Evolutionary conservation across 2,797 vertebrate species (phyloP), one percentile per base, ranked within the genome.

Genomic region (Thunnus albacares): DNA sequence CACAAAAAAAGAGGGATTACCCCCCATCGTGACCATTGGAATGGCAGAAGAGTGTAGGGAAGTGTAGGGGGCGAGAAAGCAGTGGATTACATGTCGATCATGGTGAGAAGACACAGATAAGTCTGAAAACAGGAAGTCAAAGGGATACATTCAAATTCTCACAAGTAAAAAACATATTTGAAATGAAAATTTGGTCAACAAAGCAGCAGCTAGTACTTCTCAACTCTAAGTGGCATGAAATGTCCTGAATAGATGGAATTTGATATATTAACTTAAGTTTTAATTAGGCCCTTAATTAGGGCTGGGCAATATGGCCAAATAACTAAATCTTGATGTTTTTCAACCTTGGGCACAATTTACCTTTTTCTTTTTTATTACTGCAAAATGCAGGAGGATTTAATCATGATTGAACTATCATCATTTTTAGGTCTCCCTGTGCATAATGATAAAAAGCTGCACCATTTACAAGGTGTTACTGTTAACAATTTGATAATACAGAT

Each of bases 1-100:
- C 87, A 84, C 86, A 91, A 82, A 86, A 75, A 87, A 79, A 73
- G 75, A 82, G 59, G 83, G 80, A 91, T 91, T 90, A 90, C 72
- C 81, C 77, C 89, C 80, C 67, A 33, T 69, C 22, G 28, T 73
- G 81, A 82, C 71, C 80, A 69, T 0, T 82, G 83, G 38, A 82
- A 85, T 72, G 65, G 53, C 41, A 18, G 66, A 65, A 49, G 56
- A 79, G 65, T 60, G 45, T 53, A 13, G 58, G 75, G 66, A 63
- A 56, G 73, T 56, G n/a, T 33, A 33, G 35, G 52, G 82, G 75
- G 58, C 38, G 35, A 77, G 61, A 71, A 68, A 77, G 72, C 58
- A 71, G 75, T 65, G 80, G 87, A 92, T 89, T 83, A 89, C 88
- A 90, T 70, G 76, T 18, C 6, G 66, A 82, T 88, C 52, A 73